Evolutionary conservation across 2,888 invertebrate genomes (phyloP), one percentile per base, ranked within the genome.

Genomic region (Pandemis cinnamomeana): DNA sequence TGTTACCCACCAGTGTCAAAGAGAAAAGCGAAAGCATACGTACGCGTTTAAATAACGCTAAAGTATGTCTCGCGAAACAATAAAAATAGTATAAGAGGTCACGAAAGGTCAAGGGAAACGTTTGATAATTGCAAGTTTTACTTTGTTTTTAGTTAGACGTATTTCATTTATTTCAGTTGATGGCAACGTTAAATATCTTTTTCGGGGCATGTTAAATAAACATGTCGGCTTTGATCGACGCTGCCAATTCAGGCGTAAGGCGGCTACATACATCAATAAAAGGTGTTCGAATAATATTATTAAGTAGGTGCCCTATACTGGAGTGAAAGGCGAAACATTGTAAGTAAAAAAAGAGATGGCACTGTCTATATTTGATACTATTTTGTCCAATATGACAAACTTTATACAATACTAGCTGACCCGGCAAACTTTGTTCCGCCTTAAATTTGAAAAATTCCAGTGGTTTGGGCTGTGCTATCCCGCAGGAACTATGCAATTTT

Each of bases 1-100:
- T 42, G 27, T 61, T 67, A 72, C 7, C 15, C 61, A 66, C 58
- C 60, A 61, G 60, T 67, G n/a, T 27, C 71, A 13, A 53, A 67
- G 71, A 67, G 71, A 72, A 72, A 72, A 72, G 67, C 62, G 72
- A 72, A 72, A 68, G 72, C 62, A 63, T 67, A 67, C 71, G 48
- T 27, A 46, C 36, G 53, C 61, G 42, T 60, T 71, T 61, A 72
- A 72, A 72, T 72, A 61, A 72, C 62, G n/a, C 53, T 62, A 0
- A 72, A 72, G 67, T 55, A 55, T 55, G 72, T 36, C 72, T 68
- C 67, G 55, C 7, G 62, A 68, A 72, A 61, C 72, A 72, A 72
- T 68, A 72, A 72, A 72, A 62, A 62, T 67, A 20, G 62, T 67
- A 53, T 63, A 7, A n/a, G 60, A 58, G 51, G 66, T 66, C 36